Evolutionary conservation across 2,888 invertebrate genomes (phyloP), one percentile per base, ranked within the genome.

Genomic region (Drosophila pseudotakahashii): DNA sequence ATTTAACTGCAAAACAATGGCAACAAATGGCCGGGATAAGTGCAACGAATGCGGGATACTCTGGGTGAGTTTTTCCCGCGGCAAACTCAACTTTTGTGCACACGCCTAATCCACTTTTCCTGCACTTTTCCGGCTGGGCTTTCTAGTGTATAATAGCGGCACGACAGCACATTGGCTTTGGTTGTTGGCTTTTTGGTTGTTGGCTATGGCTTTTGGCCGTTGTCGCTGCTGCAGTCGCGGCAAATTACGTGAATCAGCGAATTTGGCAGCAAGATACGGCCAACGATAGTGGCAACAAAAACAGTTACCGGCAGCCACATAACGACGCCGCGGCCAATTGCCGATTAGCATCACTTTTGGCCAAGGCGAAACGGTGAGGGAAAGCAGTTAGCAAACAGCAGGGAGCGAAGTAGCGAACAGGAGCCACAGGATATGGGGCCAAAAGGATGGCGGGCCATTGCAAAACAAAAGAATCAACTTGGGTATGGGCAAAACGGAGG

Each of bases 261-360:
- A 70, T 81, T 85, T 71, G 71, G 58, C 79, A 73, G 70, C 64
- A 66, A 71, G 75, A 59, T 67, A 69, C 59, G 68, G 34, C 37
- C 51, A 58, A 36, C 59, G 62, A 37, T 66, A 47, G 44, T 36
- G 55, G 42, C 51, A 62, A 61, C 52, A 57, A 68, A 74, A 68
- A 67, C 75, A 69, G 34, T 39, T 44, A 34, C 62, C 59, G 34
- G 52, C 37, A 59, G 61, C 79, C 84, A 58, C 81, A 79, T 78
- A 83, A 68, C 59, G 74, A 66, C 39, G 77, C 75, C 63, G 78
- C 75, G 75, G 81, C 84, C 84, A 81, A 79, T 75, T 76, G 81
- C 79, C 77, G 81, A 86, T 83, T 86, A 81, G 81, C 81, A 70
- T 71, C 74, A 71, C 71, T 73, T 67, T 60, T 54, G 36, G 41